Conservation (phyloP, 1,140 invertebrate genomes). For the Drosophila navojoa region DNA sequence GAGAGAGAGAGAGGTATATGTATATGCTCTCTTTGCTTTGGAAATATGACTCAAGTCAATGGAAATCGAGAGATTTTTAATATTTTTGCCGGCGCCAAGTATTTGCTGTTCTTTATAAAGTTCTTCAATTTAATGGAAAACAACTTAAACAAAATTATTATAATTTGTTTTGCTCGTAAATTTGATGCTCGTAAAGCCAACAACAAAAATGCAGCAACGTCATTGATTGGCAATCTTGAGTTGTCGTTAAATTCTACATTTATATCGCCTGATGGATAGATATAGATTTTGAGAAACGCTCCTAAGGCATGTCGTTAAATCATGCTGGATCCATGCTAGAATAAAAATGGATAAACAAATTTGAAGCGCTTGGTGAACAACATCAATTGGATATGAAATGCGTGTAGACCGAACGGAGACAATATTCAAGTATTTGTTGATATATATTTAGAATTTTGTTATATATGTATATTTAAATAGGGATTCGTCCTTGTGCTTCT, state of each 20-base stretch:
- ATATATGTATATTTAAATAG: no score
- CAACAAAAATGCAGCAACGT: constrained; percentile 26
- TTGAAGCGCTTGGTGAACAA: no score
- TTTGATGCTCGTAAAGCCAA: constrained; percentile 27
- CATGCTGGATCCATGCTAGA: no score
- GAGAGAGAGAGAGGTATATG: constrained; percentile 10
- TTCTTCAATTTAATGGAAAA: constrained; percentile 1
- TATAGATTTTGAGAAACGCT: not conserved
- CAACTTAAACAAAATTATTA: constrained; percentile 22
- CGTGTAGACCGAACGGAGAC: no score
- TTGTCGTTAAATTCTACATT: constrained; percentile 25
- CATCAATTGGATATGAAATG: no score
- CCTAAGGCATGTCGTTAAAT: no score
- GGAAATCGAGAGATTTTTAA: not conserved
- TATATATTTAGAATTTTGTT: no score
- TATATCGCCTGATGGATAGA: constrained; percentile 8
- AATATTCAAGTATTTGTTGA: no score
- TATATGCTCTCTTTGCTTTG: constrained; percentile 15
- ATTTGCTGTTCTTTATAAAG: not conserved
- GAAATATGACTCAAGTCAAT: constrained; percentile 38
- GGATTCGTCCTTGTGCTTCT: no score
- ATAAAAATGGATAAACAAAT: no score
- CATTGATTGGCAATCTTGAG: constrained; percentile 32
- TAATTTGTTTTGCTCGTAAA: constrained; percentile 34
- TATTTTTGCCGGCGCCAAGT: not conserved